These are phyloP conservation scores for Orchestes rusci DNA, from an alignment of 2,888 invertebrate genomes.

Conservation along the genomic window DNA sequence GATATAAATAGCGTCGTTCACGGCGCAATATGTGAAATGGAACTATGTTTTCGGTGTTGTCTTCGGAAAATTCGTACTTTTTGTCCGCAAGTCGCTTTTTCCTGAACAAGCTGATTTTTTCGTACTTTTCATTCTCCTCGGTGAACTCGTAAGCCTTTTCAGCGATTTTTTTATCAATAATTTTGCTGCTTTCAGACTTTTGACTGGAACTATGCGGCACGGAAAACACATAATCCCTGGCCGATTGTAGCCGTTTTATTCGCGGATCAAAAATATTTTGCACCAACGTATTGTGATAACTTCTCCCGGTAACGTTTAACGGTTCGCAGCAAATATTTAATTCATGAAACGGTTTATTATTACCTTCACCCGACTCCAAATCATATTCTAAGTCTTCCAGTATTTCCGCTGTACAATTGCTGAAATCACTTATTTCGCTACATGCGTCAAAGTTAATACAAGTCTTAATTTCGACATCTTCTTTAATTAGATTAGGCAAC, in stretches of 20 bases:
- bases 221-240: conserved; percentile 40
- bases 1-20: conserved; percentile 39
- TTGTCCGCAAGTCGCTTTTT: conserved; percentile 82
- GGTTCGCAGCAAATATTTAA: conserved; percentile 45
- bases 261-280: conserved; percentile 41
- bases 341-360: conserved; percentile 45
- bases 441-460: conserved; percentile 33
- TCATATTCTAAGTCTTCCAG: conserved; percentile 45
- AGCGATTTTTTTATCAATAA: conserved; percentile 48
- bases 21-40: conserved; percentile 55
- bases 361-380: conserved; percentile 42
- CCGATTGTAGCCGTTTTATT: conserved; percentile 39
- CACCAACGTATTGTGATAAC: conserved; percentile 42
- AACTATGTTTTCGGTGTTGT: conserved; percentile 58
- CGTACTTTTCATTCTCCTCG: conserved; percentile 76
- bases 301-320: conserved; percentile 44
- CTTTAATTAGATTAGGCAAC: conserved; percentile 29
- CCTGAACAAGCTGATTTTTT: conserved; percentile 78
- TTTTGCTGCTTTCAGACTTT: conserved; percentile 34
- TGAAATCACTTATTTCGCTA: conserved; percentile 41
- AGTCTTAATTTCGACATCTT: conserved; percentile 33
- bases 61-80: conserved; percentile 86
- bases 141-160: conserved; percentile 80
- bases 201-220: conserved; percentile 37
- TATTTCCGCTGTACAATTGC: conserved; percentile 42